phyloP scores from a whole-genome alignment of 2,113 vertebrate genomes.

The Pomatostomus ruficeps region DNA sequence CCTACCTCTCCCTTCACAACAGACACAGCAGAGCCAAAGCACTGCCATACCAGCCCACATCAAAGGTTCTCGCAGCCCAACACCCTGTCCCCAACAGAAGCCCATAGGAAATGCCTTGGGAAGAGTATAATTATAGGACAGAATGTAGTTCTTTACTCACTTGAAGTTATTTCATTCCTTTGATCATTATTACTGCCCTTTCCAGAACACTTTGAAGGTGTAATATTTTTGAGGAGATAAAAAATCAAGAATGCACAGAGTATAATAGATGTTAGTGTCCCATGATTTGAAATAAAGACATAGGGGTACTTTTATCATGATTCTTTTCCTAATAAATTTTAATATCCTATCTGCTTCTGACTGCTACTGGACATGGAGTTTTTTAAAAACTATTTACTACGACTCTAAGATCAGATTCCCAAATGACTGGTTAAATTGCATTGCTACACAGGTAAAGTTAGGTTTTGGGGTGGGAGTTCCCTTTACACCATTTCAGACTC shows the following conservation, averaged over 20 bases:
- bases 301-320: not conserved
- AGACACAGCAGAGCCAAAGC: not conserved
- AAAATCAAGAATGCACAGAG: fast-evolving
- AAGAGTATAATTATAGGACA: not conserved
- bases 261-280: not conserved
- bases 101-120: not conserved
- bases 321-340: not conserved
- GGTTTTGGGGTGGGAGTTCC: not conserved
- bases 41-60: not conserved
- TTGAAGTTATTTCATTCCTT: not conserved
- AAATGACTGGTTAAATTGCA: not conserved
- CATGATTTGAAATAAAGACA: not conserved
- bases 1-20: not conserved
- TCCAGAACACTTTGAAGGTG: not conserved
- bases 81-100: not conserved
- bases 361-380: not conserved
- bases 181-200: not conserved
- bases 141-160: not conserved
- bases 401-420: not conserved
- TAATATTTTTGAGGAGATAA: not conserved
- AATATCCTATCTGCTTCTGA: not conserved
- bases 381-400: not conserved
- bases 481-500: not conserved
- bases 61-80: not conserved
- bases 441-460: not conserved